phyloP scores from a whole-genome alignment of 2,113 vertebrate species.

The Rhinopithecus roxellana region DNA sequence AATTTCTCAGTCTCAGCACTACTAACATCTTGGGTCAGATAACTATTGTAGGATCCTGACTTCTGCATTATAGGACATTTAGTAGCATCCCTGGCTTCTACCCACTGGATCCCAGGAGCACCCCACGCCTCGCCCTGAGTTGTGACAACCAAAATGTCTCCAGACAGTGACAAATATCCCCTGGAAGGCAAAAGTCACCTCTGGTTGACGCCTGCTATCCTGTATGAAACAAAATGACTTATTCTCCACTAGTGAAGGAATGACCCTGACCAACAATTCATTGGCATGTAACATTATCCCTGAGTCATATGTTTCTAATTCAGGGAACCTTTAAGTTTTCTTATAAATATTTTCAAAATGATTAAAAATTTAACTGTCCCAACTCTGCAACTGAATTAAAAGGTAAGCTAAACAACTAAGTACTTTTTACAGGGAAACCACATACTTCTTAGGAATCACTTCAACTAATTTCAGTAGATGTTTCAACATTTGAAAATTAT shows the following conservation, averaged over 20 bases:
- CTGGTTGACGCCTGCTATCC: not conserved
- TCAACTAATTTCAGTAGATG: slow-evolving; percentile 4
- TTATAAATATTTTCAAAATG: slow-evolving; percentile 37
- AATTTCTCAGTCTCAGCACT: not conserved
- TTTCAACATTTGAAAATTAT: slow-evolving; percentile 31
- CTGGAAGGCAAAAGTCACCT: not conserved
- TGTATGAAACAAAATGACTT: not conserved
- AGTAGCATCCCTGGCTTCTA: not conserved
- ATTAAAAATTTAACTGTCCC: slow-evolving; percentile 38
- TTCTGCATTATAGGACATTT: not conserved
- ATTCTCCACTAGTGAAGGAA: not conserved
- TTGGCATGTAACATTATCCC: not conserved
- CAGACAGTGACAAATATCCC: not conserved
- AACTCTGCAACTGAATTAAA: not conserved
- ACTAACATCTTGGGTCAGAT: not conserved
- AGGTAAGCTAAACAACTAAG: not conserved
- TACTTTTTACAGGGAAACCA: not conserved
- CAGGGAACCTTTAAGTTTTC: not conserved
- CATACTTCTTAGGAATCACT: slow-evolving; percentile 30
- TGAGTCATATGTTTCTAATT: slow-evolving; percentile 6
- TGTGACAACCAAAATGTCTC: not conserved
- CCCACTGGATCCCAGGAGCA: not conserved
- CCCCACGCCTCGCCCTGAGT: not conserved
- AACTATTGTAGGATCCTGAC: not conserved
- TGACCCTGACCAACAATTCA: not conserved